phyloP scores from a whole-genome alignment of 2,113 vertebrate species.

The Gallinago paraguaiae region DNA sequence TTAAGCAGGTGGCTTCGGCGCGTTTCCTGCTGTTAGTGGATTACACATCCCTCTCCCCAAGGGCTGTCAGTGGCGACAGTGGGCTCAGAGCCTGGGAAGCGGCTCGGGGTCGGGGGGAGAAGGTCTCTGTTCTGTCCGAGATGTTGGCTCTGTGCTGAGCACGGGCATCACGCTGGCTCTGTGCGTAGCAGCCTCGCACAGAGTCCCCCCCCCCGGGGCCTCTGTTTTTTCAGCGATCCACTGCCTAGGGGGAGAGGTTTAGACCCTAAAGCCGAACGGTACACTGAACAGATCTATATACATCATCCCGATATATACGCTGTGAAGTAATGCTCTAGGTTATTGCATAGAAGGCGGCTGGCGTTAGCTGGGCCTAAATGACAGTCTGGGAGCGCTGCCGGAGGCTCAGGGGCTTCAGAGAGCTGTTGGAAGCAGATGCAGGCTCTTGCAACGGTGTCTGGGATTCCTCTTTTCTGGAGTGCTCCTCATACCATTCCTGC shows the following conservation, averaged over 20 bases:
- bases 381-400: slow-evolving; percentile 82
- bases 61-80: neutral
- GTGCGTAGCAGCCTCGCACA: neutral
- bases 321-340: slow-evolving; percentile 47
- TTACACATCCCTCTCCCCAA: neutral
- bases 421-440: slow-evolving; percentile 27
- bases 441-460: slow-evolving; percentile 65
- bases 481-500: slow-evolving; percentile 93
- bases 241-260: neutral
- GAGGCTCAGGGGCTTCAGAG: slow-evolving; percentile 54
- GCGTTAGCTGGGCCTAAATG: slow-evolving; percentile 52
- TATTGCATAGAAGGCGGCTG: slow-evolving; percentile 76
- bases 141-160: neutral
- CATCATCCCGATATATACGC: neutral
- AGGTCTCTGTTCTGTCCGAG: neutral
- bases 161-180: accelerated
- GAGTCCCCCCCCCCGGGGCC: neutral
- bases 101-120: neutral
- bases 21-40: slow-evolving; percentile 24
- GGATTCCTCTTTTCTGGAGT: slow-evolving; percentile 79
- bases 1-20: neutral
- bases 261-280: neutral
- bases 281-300: neutral
- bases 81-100: neutral
- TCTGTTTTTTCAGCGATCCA: neutral